Evolutionary conservation across 2,113 vertebrate genomes (phyloP).

Genomic region (Phoenicopterus ruber): DNA sequence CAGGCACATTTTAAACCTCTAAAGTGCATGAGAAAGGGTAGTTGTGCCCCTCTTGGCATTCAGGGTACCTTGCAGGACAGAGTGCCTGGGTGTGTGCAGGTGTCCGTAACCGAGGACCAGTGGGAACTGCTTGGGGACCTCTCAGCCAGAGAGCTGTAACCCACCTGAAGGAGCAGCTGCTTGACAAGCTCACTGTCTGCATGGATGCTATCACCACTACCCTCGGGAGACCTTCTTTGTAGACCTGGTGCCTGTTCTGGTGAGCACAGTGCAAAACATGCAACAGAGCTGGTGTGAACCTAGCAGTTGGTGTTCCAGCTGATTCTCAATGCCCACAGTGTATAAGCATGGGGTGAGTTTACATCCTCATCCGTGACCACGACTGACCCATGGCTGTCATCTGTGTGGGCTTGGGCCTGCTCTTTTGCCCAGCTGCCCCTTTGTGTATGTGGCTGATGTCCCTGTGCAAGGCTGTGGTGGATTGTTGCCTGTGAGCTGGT

Average conservation of each 20-base stretch:
- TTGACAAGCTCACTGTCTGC: not conserved
- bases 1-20: not conserved
- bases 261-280: not conserved
- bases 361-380: fast-evolving
- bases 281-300: not conserved
- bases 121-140: not conserved
- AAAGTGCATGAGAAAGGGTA: not conserved
- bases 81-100: not conserved
- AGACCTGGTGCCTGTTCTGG: not conserved
- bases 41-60: fast-evolving
- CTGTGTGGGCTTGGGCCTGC: not conserved
- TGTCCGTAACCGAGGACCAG: not conserved
- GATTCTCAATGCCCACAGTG: not conserved
- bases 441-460: not conserved
- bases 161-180: not conserved
- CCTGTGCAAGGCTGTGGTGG: not conserved
- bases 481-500: not conserved
- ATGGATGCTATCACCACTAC: not conserved
- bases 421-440: not conserved
- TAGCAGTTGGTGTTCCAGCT: not conserved
- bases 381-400: not conserved
- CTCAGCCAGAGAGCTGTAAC: not conserved
- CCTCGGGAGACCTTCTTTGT: not conserved
- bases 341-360: not conserved
- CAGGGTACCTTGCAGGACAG: not conserved